These are phyloP conservation scores for Phylloscopus trochiloides DNA, from an alignment of 2,113 vertebrate genomes.

Conservation along the genomic window DNA sequence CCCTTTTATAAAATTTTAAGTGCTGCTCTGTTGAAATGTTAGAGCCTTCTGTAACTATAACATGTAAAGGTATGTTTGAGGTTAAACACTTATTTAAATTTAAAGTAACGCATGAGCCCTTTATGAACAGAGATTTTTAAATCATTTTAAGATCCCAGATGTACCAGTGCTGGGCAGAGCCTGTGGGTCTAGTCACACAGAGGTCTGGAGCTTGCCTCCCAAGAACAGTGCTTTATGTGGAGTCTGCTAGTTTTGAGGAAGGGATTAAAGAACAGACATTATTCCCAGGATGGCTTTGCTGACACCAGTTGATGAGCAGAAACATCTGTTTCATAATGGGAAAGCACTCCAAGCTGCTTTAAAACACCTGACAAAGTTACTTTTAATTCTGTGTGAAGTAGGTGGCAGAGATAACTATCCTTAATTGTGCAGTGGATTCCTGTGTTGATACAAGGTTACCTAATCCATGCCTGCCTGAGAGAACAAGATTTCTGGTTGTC, in stretches of 20 bases:
- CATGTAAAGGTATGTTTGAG: not conserved
- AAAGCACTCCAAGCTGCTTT: slow-evolving; percentile 3
- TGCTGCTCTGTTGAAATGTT: not conserved
- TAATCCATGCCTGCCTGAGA: not conserved
- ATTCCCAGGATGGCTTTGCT: not conserved
- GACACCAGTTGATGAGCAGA: not conserved
- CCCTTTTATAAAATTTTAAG: not conserved
- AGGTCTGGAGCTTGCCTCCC: not conserved
- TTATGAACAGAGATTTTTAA: not conserved
- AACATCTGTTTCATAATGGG: slow-evolving; percentile 19
- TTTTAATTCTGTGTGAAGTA: slow-evolving; percentile 25
- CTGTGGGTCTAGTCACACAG: not conserved
- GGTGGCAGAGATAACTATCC: not conserved
- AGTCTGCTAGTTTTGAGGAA: not conserved
- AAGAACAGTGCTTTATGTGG: not conserved
- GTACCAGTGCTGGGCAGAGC: not conserved
- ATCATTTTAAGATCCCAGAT: not conserved
- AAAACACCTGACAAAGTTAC: slow-evolving; percentile 22
- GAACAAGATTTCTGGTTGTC: not conserved
- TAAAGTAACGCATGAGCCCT: not conserved
- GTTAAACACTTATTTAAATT: not conserved
- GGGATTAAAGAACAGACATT: not conserved
- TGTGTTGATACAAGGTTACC: not conserved
- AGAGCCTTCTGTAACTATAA: not conserved
- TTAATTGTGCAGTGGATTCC: not conserved